These are phyloP conservation scores for Melanocharis versteri DNA, from an alignment of 2,113 vertebrate genomes.

Conservation along the genomic window DNA sequence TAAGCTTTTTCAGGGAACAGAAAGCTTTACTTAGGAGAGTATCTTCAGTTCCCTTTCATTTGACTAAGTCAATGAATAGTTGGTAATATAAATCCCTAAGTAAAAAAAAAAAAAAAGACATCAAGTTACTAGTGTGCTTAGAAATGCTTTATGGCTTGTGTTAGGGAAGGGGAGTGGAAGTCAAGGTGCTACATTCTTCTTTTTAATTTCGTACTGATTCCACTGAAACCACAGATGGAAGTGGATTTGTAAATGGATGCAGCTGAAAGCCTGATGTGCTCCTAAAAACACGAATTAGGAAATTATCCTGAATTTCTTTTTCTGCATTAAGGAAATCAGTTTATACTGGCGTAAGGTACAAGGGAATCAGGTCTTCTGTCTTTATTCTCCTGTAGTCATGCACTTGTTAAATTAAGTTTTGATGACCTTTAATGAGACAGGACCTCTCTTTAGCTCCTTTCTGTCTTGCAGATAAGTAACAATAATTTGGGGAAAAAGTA, in stretches of 20 bases:
- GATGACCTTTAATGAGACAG: slow-evolving; percentile 9
- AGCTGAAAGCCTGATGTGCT: neutral
- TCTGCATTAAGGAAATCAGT: neutral
- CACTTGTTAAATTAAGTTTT: neutral
- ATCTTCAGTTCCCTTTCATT: slow-evolving; percentile 16
- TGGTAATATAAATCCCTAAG: slow-evolving; percentile 9
- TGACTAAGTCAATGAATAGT: neutral
- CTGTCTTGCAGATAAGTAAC: slow-evolving; percentile 20
- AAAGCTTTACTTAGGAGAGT: slow-evolving; percentile 2
- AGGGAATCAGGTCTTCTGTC: neutral
- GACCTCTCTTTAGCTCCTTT: neutral
- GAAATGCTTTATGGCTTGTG: neutral
- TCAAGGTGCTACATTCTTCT: neutral
- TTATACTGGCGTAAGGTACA: neutral
- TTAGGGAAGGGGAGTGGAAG: neutral
- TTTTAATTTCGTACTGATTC: neutral
- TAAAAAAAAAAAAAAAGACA: neutral
- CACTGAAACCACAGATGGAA: neutral
- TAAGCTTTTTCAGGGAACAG: slow-evolving; percentile 47
- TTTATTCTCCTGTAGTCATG: neutral
- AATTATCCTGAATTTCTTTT: neutral
- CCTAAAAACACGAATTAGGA: neutral
- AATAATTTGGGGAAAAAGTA: neutral
- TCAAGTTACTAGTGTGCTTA: neutral
- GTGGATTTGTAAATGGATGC: neutral